These are phyloP conservation scores for Chesias legatella DNA, from an alignment of 2,888 invertebrate species.

Conservation along the genomic window DNA sequence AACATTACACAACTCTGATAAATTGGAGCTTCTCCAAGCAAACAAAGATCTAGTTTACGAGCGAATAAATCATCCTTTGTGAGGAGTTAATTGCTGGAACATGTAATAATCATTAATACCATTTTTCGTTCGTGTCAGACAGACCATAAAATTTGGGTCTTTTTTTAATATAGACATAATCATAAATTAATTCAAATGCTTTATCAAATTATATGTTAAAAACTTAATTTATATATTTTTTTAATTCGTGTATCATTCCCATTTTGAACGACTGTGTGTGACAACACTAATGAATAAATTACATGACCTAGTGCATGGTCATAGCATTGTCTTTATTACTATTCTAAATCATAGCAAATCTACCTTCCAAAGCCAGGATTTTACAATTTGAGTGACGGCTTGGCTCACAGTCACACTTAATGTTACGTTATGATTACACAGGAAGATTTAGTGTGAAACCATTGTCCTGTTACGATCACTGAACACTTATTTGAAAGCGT, in stretches of 20 bases:
- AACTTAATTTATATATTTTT: too few species aligned
- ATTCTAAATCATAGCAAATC: slow-evolving; percentile 12
- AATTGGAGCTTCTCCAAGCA: slow-evolving; percentile 46
- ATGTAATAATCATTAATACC: slow-evolving; percentile 16
- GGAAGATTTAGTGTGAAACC: too few species aligned
- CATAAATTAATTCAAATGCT: too few species aligned
- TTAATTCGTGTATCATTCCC: too few species aligned
- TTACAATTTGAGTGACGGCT: slow-evolving; percentile 4
- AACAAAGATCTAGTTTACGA: slow-evolving; percentile 44
- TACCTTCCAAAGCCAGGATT: slow-evolving; percentile 4
- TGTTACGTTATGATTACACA: too few species aligned
- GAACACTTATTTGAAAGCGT: too few species aligned
- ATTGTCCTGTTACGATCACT: too few species aligned
- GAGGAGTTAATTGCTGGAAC: slow-evolving; percentile 35
- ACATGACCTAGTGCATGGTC: slow-evolving; percentile 5
- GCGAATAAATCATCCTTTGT: slow-evolving; percentile 42
- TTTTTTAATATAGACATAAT: too few species aligned
- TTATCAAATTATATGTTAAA: too few species aligned
- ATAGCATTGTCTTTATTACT: slow-evolving; percentile 11
- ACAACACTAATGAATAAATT: background rate
- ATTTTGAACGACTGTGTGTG: too few species aligned
- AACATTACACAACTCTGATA: slow-evolving; percentile 35
- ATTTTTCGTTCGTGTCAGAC: slow-evolving; percentile 16
- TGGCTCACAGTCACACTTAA: background rate
- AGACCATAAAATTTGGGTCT: slow-evolving; percentile 6